A percentile compares a stretch with the other conserved stretches of the same genome.
Evolutionary conservation across 2,888 invertebrate genomes (phyloP).

Genomic region (Hirudinaria manillensis): DNA sequence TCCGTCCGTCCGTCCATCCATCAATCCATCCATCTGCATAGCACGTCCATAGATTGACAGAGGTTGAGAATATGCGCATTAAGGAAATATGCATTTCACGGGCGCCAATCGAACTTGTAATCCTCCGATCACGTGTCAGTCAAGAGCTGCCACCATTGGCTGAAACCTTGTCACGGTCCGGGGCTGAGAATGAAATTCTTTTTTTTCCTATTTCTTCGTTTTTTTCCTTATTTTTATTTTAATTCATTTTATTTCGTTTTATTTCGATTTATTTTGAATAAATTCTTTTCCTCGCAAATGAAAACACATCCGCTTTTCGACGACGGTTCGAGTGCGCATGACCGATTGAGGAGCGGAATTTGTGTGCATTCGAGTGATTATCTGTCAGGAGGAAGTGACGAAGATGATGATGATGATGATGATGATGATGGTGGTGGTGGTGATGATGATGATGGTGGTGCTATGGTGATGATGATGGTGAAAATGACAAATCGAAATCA

Average conservation of each 20-base stretch:
- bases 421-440: conserved; percentile 23
- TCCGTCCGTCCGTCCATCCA: not conserved
- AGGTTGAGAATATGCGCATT: not conserved
- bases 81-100: conserved; percentile 12
- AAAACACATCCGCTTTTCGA: no score
- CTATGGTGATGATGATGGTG: conserved; percentile 28
- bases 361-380: no score
- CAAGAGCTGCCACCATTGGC: conserved; percentile 13
- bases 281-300: not conserved
- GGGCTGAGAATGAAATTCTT: conserved; percentile 4
- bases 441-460: conserved; percentile 28
- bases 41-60: not conserved
- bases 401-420: conserved; percentile 20
- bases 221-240: not conserved
- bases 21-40: not conserved
- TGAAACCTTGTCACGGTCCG: not conserved
- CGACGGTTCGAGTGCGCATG: no score
- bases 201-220: no score
- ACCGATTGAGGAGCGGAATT: no score
- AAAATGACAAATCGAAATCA: conserved; percentile 4
- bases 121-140: conserved; percentile 18
- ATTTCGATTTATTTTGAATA: not conserved
- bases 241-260: not conserved
- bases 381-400: not conserved
- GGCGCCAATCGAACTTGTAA: conserved; percentile 11